phyloP scores from a whole-genome alignment of 2,797 vertebrate species.

The Cynodonichthys magdalenae region DNA sequence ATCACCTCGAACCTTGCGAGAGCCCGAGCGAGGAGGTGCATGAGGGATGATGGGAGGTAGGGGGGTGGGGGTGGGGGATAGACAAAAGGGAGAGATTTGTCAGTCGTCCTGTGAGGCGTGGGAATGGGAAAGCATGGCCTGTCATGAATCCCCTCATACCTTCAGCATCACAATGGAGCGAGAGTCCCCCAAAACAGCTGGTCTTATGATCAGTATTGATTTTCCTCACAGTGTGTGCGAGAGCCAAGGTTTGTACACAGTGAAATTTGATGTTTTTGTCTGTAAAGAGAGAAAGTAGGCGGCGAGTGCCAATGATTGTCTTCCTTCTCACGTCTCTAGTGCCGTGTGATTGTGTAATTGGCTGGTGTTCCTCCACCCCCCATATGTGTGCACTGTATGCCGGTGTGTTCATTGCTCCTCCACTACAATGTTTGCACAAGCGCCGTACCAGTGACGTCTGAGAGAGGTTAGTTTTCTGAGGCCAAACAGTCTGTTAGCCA shows the following conservation, averaged over 20 bases:
- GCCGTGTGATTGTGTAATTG: slow-evolving; percentile 68
- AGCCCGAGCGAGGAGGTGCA: neutral
- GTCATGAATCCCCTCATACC: slow-evolving; percentile 73
- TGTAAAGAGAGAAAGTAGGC: slow-evolving; percentile 38
- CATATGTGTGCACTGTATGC: slow-evolving; percentile 40
- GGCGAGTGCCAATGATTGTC: slow-evolving; percentile 49
- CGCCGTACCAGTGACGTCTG: slow-evolving; percentile 60
- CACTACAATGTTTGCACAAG: slow-evolving; percentile 71
- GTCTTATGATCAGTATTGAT: slow-evolving; percentile 79
- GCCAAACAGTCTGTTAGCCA: slow-evolving; percentile 69
- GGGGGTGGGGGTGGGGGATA: slow-evolving; percentile 8
- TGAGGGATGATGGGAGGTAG: slow-evolving; percentile 23
- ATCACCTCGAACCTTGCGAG: slow-evolving; percentile 41
- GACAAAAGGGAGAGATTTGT: slow-evolving; percentile 50
- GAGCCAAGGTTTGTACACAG: slow-evolving; percentile 30
- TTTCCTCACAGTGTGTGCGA: slow-evolving; percentile 23
- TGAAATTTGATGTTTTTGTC: slow-evolving; percentile 42
- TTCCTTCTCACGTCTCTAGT: slow-evolving; percentile 53
- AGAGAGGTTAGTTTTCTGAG: slow-evolving; percentile 48
- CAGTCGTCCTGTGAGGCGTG: slow-evolving; percentile 55
- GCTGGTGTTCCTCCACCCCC: slow-evolving; percentile 51
- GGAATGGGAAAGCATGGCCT: slow-evolving; percentile 56
- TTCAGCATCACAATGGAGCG: slow-evolving; percentile 64
- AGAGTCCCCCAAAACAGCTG: slow-evolving; percentile 74
- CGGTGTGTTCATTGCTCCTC: slow-evolving; percentile 52